These are phyloP conservation scores for Phalacrocorax pelagicus DNA, from an alignment of 2,113 vertebrate genomes.

Conservation along the genomic window DNA sequence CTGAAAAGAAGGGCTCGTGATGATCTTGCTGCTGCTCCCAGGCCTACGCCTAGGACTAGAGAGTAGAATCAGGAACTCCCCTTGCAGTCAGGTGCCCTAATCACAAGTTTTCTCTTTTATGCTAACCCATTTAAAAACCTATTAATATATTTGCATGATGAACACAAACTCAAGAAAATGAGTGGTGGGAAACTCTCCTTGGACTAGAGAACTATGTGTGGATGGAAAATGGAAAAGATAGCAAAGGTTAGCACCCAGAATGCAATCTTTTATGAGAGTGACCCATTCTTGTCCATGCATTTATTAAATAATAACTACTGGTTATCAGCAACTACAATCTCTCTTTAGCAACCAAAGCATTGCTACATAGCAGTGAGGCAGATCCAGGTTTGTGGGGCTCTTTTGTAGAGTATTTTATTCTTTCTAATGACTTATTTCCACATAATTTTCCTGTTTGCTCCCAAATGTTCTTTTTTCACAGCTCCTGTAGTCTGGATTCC, in stretches of 20 bases:
- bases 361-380: not conserved
- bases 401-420: not conserved
- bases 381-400: not conserved
- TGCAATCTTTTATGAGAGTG: not conserved
- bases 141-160: not conserved
- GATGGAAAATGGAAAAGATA: not conserved
- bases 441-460: not conserved
- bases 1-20: not conserved
- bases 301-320: not conserved
- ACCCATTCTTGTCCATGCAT: not conserved
- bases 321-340: not conserved
- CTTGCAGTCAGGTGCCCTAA: not conserved
- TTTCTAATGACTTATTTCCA: not conserved
- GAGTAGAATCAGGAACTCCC: not conserved
- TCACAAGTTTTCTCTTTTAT: not conserved
- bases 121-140: not conserved
- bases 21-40: not conserved
- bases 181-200: not conserved
- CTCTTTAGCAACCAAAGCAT: not conserved
- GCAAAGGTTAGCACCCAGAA: not conserved
- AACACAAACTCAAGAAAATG: not conserved
- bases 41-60: not conserved
- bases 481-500: not conserved
- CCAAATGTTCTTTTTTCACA: not conserved
- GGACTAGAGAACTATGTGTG: not conserved